Evolutionary conservation across 2,113 vertebrate genomes (phyloP), one percentile per base, ranked within the genome.

Genomic region (Ictalurus punctatus): DNA sequence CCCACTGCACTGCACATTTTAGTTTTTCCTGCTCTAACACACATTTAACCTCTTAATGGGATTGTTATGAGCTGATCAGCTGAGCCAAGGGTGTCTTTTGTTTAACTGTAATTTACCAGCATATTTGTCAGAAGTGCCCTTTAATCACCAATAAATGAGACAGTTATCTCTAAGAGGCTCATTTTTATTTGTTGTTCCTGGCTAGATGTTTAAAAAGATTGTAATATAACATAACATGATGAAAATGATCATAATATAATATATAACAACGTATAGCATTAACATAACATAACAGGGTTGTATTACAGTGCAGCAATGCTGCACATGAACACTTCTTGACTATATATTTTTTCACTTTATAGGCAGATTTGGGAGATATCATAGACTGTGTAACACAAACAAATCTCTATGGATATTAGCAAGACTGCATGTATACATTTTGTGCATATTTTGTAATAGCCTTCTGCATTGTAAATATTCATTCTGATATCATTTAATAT

Each of bases 11-110:
- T 67, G 63, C 25, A 85, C 40, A 54, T 69, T 85, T 84, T 21
- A 85, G 63, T 54, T 44, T 30, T 85, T 85, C 44, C 44, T 67
- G 37, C 83, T 67, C 25, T 67, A 37, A 59, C 30, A 82, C n/a
- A 82, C 78, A 56, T 54, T 54, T 30, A 80, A 56, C 2, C 48
- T 82, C 3, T 34, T 82, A 82, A 81, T 58, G 16, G 52, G 79
- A 81, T 81, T 54, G 12, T 80, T n/a, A 56, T 10, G 16, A 81
- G 78, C 78, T 52, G 73, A 63, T 79, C 30, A 59, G 21, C 37
- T 86, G 13, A 81, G n/a, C 8, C 54, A 82, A 54, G 14, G 54
- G 6, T 58, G 14, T 23, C 56, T 73, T 78, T 78, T 78, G 12
- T 78, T 86, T 86, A 58, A 86, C 67, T 37, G 30, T 14, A 58